Evolutionary conservation across 2,113 vertebrate genomes (phyloP).

Genomic region (Triplophysa tibetana): DNA sequence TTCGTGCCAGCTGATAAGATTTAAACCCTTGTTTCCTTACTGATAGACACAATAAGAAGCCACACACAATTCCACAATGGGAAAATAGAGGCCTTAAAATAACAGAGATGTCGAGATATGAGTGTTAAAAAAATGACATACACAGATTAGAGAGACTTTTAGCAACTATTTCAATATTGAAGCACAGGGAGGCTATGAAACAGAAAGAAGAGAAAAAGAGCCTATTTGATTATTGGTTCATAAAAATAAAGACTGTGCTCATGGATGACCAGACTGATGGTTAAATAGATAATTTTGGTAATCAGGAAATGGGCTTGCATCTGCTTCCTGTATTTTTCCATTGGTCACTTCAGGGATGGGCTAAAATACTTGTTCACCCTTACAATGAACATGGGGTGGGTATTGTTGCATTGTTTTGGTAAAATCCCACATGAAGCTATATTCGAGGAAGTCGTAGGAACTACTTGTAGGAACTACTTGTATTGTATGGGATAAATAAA

Average conservation of each 20-base stretch:
- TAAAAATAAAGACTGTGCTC: neutral
- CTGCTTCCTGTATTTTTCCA: slow-evolving; percentile 68
- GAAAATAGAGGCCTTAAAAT: slow-evolving; percentile 48
- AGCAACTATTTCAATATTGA: neutral
- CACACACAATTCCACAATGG: slow-evolving; percentile 6
- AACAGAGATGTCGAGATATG: slow-evolving; percentile 17
- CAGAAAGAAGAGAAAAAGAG: neutral
- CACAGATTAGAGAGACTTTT: neutral
- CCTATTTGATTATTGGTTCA: neutral
- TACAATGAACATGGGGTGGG: slow-evolving; percentile 67
- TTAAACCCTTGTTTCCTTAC: slow-evolving; percentile 46
- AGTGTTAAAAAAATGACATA: neutral
- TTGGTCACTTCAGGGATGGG: slow-evolving; percentile 60
- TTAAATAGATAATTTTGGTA: slow-evolving; percentile 60
- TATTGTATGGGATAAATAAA: neutral
- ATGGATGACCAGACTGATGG: slow-evolving; percentile 41
- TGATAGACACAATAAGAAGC: slow-evolving; percentile 33
- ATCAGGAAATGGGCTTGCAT: slow-evolving; percentile 65
- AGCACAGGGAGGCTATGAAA: neutral
- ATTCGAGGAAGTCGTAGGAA: slow-evolving; percentile 40
- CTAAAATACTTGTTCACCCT: slow-evolving; percentile 59
- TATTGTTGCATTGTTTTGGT: slow-evolving; percentile 68
- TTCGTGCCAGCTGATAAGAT: slow-evolving; percentile 58
- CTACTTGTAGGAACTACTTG: no score
- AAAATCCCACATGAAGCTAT: slow-evolving; percentile 36